Evolutionary conservation across 2,113 vertebrate genomes (phyloP).

Genomic region (Scophthalmus maximus): DNA sequence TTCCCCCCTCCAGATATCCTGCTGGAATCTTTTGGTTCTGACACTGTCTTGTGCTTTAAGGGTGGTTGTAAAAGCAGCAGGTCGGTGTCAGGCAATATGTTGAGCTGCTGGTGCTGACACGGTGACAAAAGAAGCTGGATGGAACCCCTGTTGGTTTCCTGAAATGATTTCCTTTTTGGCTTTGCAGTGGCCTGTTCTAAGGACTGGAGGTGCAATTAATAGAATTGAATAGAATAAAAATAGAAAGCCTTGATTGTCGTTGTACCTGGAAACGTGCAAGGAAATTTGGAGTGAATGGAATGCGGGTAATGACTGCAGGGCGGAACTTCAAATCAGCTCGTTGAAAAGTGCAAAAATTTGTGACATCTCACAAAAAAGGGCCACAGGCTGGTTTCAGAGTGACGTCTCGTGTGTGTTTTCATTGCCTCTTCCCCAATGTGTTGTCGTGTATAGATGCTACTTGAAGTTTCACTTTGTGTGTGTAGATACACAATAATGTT

Average conservation of each 20-base stretch:
- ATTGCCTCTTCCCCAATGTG: neutral
- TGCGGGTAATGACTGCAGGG: neutral
- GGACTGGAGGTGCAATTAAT: slow-evolving; percentile 36
- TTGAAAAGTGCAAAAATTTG: slow-evolving; percentile 9
- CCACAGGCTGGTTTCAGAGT: neutral
- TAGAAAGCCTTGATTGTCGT: no score
- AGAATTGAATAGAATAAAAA: no score
- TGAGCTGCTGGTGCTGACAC: slow-evolving; percentile 52
- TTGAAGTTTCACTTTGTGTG: slow-evolving; percentile 5
- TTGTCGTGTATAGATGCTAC: neutral
- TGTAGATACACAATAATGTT: slow-evolving; percentile 40
- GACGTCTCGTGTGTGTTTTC: slow-evolving; percentile 20
- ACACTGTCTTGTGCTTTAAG: slow-evolving; percentile 33
- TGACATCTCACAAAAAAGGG: neutral
- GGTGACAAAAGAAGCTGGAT: slow-evolving; percentile 44
- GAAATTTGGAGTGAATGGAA: no score
- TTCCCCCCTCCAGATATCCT: slow-evolving; percentile 19
- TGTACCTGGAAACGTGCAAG: no score
- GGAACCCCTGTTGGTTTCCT: slow-evolving; percentile 45
- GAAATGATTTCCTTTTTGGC: slow-evolving; percentile 34
- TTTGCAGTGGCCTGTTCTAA: slow-evolving; percentile 27
- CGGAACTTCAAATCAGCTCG: slow-evolving; percentile 12
- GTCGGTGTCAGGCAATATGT: slow-evolving; percentile 37
- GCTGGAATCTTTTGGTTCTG: slow-evolving; percentile 14
- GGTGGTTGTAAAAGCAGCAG: slow-evolving; percentile 58